These are phyloP conservation scores for Apodemia zela DNA, from an alignment of 2,888 invertebrate genomes.

Conservation along the genomic window DNA sequence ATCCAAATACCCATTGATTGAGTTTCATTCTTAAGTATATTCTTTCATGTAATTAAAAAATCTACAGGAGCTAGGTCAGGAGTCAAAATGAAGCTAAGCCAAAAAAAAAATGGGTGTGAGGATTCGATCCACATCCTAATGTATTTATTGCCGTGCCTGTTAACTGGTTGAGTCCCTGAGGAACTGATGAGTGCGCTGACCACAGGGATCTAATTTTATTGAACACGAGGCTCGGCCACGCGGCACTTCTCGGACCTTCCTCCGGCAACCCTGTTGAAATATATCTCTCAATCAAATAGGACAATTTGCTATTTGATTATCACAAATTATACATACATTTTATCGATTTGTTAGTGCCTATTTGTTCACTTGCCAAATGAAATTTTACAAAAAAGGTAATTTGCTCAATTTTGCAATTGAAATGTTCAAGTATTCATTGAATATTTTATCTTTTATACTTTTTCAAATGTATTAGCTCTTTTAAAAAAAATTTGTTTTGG, in stretches of 20 bases:
- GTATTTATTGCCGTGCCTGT: conserved; percentile 76
- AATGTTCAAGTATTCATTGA: no score
- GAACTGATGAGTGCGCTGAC: conserved; percentile 87
- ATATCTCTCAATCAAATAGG: conserved; percentile 27
- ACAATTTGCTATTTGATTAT: not conserved
- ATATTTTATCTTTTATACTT: no score
- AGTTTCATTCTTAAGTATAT: no score
- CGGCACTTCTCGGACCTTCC: conserved; percentile 69
- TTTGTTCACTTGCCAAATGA: no score
- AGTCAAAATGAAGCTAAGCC: not conserved
- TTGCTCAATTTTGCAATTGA: no score
- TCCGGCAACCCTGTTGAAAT: conserved; percentile 67
- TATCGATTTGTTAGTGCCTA: not conserved
- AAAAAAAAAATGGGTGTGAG: not conserved
- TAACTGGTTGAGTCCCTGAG: conserved; percentile 91
- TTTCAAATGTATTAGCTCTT: no score
- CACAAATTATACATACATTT: not conserved
- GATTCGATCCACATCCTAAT: conserved; percentile 55
- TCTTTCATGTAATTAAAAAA: no score
- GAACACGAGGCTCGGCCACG: conserved; percentile 89
- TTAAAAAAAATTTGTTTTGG: no score
- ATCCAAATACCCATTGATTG: no score
- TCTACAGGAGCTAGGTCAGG: no score
- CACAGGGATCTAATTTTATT: conserved; percentile 94
- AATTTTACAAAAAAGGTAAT: no score